These are phyloP conservation scores for Antechinus stuartii DNA, from an alignment of 2,113 vertebrate species.

Conservation along the genomic window DNA sequence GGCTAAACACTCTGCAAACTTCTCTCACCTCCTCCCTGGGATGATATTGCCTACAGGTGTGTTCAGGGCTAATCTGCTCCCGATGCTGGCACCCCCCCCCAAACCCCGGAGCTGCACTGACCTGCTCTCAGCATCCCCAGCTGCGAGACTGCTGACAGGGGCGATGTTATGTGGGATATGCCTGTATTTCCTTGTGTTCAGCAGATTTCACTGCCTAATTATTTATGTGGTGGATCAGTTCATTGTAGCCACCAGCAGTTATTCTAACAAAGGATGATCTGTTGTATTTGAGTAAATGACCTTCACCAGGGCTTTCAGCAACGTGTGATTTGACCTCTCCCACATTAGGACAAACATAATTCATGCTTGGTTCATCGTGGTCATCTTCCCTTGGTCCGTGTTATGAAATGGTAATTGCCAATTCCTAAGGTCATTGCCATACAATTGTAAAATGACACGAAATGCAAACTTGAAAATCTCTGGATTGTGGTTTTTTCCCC, in stretches of 20 bases:
- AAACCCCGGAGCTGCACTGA: not conserved
- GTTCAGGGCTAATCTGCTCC: not conserved
- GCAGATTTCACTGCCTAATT: not conserved
- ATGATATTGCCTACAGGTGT: not conserved
- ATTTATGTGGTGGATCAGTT: conserved; percentile 64
- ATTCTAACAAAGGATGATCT: conserved; percentile 57
- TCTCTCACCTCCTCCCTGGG: not conserved
- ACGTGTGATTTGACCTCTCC: conserved; percentile 1
- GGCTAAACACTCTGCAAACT: not conserved
- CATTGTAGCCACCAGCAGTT: conserved; percentile 60
- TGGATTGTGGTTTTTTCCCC: not conserved
- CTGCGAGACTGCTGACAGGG: not conserved
- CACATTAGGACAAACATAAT: not conserved
- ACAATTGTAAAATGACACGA: conserved; percentile 16
- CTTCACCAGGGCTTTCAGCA: not conserved
- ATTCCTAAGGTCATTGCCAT: conserved; percentile 33
- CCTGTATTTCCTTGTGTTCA: conserved; percentile 12
- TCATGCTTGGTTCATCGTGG: not conserved
- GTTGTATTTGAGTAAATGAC: conserved; percentile 32
- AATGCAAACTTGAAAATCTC: conserved; percentile 14
- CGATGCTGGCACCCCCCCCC: not conserved
- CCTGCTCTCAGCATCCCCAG: conserved; percentile 1
- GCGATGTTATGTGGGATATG: conserved; percentile 39
- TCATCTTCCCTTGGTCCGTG: conserved; percentile 39
- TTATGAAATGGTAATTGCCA: conserved; percentile 11